Evolutionary conservation across 2,113 vertebrate genomes (phyloP).

Genomic region (Vimba vimba): DNA sequence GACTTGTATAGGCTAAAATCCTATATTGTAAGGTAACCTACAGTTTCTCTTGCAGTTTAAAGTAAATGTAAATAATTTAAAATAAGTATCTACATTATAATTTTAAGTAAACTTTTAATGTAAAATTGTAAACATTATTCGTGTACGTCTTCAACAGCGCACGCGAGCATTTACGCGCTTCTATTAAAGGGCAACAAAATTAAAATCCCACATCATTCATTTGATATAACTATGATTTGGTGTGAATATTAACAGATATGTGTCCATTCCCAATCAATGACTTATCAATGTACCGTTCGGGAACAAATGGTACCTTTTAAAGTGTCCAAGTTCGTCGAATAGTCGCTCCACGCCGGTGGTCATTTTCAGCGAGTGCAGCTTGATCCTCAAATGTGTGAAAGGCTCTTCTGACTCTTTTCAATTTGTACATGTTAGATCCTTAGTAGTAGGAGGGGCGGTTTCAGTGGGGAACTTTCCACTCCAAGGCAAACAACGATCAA

Average conservation of each 20-base stretch:
- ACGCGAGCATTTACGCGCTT: not conserved
- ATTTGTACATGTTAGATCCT: constrained; percentile 35
- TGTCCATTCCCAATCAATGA: not conserved
- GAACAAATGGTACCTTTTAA: constrained; percentile 70
- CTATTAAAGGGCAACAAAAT: not conserved
- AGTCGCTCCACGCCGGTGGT: constrained; percentile 69
- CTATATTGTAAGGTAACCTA: not conserved
- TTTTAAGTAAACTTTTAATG: too few relatives aligned
- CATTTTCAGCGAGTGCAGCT: constrained; percentile 61
- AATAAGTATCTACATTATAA: too few relatives aligned
- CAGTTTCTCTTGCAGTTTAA: not conserved
- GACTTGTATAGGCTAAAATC: not conserved
- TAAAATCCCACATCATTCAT: not conserved
- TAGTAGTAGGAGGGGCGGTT: constrained; percentile 45
- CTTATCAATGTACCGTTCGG: not conserved
- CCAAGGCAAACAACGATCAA: constrained; percentile 9
- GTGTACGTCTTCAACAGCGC: not conserved
- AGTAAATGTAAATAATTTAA: too few relatives aligned
- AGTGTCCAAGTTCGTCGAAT: constrained; percentile 80
- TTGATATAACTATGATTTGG: not conserved
- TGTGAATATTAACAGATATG: not conserved
- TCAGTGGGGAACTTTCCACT: constrained; percentile 38
- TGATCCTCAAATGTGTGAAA: not conserved
- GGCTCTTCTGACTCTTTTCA: not conserved
- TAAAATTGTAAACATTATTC: not conserved